Percentiles rank a stretch among this genome's conserved stretches.
These are phyloP conservation scores for Miopithecus talapoin DNA, from an alignment of 2,797 vertebrate species.

Conservation along the genomic window DNA sequence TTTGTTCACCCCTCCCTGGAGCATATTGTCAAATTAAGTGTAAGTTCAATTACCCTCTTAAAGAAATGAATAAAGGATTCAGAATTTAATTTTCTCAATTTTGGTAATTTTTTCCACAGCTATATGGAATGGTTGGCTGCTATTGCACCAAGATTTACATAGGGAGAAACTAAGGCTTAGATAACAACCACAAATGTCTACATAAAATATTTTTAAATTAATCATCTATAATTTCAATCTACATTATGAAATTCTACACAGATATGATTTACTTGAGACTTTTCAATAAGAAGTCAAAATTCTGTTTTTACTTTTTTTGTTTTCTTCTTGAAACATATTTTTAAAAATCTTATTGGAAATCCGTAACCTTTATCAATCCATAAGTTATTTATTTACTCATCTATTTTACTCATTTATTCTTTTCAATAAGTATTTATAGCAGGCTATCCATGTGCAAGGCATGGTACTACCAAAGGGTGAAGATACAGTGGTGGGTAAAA, in stretches of 20 bases:
- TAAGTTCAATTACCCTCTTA: not conserved
- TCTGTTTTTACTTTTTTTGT: slow-evolving; percentile 19
- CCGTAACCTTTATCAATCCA: not conserved
- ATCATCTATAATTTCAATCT: not conserved
- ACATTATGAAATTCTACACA: not conserved
- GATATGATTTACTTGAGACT: not conserved
- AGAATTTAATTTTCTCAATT: not conserved
- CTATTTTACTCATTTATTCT: not conserved
- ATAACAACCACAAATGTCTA: not conserved
- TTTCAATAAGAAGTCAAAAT: not conserved
- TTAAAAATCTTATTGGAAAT: not conserved
- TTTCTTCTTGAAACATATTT: not conserved
- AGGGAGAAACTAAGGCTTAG: not conserved
- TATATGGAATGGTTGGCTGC: not conserved
- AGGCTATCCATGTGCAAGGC: not conserved
- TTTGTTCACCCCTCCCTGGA: not conserved
- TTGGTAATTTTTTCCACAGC: not conserved
- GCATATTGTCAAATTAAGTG: not conserved
- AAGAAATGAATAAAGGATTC: not conserved
- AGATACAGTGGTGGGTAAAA: not conserved
- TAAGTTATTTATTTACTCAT: not conserved
- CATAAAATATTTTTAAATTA: not conserved
- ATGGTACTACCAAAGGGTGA: not conserved
- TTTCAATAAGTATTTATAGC: not conserved
- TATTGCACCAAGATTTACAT: not conserved